Evolutionary conservation across 2,797 vertebrate genomes (phyloP).

Genomic region (Arremon aurantiirostris): DNA sequence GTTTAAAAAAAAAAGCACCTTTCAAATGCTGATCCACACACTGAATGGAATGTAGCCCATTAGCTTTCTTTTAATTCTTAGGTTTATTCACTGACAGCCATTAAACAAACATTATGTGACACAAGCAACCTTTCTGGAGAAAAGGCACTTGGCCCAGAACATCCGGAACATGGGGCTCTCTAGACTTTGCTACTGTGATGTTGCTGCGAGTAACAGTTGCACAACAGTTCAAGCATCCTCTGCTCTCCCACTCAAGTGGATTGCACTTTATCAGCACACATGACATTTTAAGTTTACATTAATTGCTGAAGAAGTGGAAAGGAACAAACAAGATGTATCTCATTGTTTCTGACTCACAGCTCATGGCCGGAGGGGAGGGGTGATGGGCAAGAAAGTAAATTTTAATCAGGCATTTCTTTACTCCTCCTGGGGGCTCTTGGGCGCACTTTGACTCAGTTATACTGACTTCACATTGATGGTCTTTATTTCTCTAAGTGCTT

Average conservation of each 20-base stretch:
- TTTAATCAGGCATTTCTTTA: not conserved
- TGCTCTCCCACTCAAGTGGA: not conserved
- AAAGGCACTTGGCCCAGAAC: not conserved
- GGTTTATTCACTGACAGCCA: not conserved
- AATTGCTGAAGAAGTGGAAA: not conserved
- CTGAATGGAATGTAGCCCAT: fast-evolving
- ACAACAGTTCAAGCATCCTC: not conserved
- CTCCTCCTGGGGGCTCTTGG: not conserved
- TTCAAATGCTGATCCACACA: not conserved
- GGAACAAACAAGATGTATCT: not conserved
- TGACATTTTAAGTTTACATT: not conserved
- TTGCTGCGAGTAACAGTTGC: not conserved
- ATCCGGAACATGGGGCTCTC: not conserved
- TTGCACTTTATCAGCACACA: not conserved
- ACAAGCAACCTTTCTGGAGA: not conserved
- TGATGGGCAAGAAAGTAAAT: not conserved
- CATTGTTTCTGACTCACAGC: not conserved
- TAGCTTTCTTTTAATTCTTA: not conserved
- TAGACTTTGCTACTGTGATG: not conserved
- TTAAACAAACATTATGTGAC: not conserved
- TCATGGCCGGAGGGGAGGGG: fast-evolving
- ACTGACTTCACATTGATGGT: not conserved
- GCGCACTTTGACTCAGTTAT: not conserved
- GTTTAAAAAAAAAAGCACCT: not conserved
- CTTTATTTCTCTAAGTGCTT: not conserved